Base-by-base conservation (phyloP, 2,888 invertebrate species). In the Chrysotoxum bicinctum region DNA sequence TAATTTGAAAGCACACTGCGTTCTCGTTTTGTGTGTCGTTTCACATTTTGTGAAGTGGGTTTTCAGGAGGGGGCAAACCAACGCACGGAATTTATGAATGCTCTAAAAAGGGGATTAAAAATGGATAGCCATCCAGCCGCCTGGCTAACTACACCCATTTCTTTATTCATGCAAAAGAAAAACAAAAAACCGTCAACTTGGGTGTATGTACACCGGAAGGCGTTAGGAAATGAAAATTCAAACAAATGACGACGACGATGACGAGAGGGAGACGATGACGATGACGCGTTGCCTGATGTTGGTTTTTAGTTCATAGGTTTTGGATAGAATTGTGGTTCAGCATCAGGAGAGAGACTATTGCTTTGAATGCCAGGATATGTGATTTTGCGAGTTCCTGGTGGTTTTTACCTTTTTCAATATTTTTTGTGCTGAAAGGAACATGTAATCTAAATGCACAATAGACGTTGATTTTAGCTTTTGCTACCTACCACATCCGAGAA, bases 141-240 rank as follows among this genome's bases (percentile, higher is more conserved):
- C 30, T 45, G 45, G 45, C 64, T 64, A 45, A 66, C 58, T 26
- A 60, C 45, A 68, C 52, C 69, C 75, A 19, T 50, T 58, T 40
- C 14, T 50, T 23, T 21, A 66, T 50, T 74, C 52, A 68, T 32
- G 52, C 32, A 66, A 19, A 64, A 40, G 43, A 45, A 43, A 32
- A 75, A 26, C 16, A 60, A 48, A 66, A 64, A 45, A 54, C 35
- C 54, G 48, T 58, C 64, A 60, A 79, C 70, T 66, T 43, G 9
- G 10, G n/a, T 7, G 30, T 26, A 23, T 26, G 30, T n/a, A 16
- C 64, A 80, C 75, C 80, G 66, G 84, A 80, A 84, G 80, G 84
- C 75, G 85, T 85, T 76, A 52, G 77, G 81, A 85, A 85, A 85
- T 85, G 81, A 68, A 66, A 80, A 80, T 85, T 85, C 80, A 80